Percentiles rank a stretch among this genome's conserved stretches.
Evolutionary conservation across 2,113 vertebrate genomes (phyloP).

Genomic region (Mustela nigripes): DNA sequence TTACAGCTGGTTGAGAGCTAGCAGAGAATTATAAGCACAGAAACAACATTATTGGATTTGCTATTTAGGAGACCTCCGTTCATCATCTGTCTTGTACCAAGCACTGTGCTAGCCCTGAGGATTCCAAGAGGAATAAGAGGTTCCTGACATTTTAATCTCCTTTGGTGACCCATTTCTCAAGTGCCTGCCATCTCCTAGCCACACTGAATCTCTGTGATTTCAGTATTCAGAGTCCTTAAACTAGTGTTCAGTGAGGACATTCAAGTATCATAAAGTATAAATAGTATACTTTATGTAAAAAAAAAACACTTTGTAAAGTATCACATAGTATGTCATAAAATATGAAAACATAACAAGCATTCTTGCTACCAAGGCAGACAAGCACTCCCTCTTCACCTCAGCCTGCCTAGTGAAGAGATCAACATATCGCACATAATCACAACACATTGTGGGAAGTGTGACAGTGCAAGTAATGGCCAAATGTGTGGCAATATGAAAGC

Average conservation of each 20-base stretch:
- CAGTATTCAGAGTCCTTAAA: slow-evolving; percentile 10
- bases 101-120: not conserved
- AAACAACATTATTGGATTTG: not conserved
- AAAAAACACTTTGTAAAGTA: not conserved
- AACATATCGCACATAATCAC: not conserved
- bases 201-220: not conserved
- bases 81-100: not conserved
- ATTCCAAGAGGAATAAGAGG: slow-evolving; percentile 42
- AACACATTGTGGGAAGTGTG: not conserved
- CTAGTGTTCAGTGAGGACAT: not conserved
- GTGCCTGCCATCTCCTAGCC: not conserved
- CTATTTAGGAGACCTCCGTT: slow-evolving; percentile 27
- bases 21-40: slow-evolving; percentile 53
- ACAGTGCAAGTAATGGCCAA: not conserved
- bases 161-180: slow-evolving; percentile 52
- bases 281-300: not conserved
- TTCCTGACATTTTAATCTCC: slow-evolving; percentile 42
- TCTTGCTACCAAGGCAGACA: slow-evolving; percentile 21
- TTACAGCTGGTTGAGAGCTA: not conserved
- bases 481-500: not conserved
- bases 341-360: not conserved
- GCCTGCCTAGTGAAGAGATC: not conserved
- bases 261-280: not conserved
- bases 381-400: not conserved
- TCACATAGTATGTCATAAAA: not conserved